Evolutionary conservation across 2,113 vertebrate genomes (phyloP), one percentile per base, ranked within the genome.

Genomic region (Mormyrus lacerda): DNA sequence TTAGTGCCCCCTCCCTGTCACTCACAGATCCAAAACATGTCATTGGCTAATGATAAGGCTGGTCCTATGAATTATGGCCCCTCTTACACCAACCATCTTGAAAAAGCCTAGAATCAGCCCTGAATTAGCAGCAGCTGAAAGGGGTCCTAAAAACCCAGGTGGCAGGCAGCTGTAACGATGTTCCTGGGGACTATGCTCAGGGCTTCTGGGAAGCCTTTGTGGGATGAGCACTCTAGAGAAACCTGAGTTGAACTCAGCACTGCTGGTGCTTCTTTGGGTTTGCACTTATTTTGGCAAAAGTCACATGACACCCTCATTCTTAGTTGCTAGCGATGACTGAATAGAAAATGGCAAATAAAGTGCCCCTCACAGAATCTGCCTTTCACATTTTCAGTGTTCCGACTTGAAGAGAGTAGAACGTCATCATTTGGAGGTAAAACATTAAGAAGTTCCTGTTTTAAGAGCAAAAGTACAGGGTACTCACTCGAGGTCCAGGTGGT

Each of bases 401-500:
- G 10, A 5, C 31, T 76, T 39, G 4, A 76, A 39, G 31, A 39
- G 69, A 39, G 69, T 31, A 35, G 31, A 13, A 76, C 69, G 39
- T 5, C 31, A 31, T 31, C 10, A 69, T 13, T 27, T 31, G 61
- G 61, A 31, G n/a, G n/a, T 31, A 79, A 42, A 47, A n/a, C 3
- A 47, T 47, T 11, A 47, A 84, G 82, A 8, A 19, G 2, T 47
- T 45, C 3, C 44, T 84, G 42, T 10, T 0, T 47, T 44, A 44
- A 47, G 10, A 24, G 79, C 3, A 8, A n/a, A 47, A 21, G 42
- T 45, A 24, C 21, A n/a, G 50, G 53, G 87, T 79, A 95, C 97
- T 97, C 95, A 99, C 98, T 85, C 95, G 96, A 55, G 97, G 95
- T 15, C 98, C 98, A 27, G 95, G 93, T 13, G 97, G 94, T 11